Conservation (phyloP, 2,888 invertebrate genomes). For the Neria commutata region DNA sequence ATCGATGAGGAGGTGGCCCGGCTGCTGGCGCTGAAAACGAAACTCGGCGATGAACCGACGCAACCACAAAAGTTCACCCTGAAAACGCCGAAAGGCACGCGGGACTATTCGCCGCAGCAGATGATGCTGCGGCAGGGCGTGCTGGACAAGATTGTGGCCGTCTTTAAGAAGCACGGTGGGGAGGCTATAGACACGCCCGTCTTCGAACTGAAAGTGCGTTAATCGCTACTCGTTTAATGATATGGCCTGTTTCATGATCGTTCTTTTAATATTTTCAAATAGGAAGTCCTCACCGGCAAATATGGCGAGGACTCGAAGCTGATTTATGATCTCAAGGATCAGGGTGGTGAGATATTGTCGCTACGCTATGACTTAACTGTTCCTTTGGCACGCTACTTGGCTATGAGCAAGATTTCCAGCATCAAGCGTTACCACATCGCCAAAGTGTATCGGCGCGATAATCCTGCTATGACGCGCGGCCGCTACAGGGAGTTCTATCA, state of each 20-base stretch:
- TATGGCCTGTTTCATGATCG: neutral
- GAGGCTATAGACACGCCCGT: constrained; percentile 98
- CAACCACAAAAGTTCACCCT: constrained; percentile 79
- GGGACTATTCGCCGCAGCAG: constrained; percentile 93
- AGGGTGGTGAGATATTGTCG: constrained; percentile 96
- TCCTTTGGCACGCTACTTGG: constrained; percentile 95
- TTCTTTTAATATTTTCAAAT: neutral
- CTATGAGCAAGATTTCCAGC: constrained; percentile 94
- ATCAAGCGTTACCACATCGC: constrained; percentile 98
- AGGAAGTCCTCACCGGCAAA: constrained; percentile 98
- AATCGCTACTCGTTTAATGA: too few species aligned
- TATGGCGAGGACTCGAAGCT: constrained; percentile 99
- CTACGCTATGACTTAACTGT: constrained; percentile 97
- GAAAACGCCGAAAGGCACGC: constrained; percentile 92
- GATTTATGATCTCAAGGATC: constrained; percentile 97
- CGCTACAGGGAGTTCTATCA: constrained; percentile 98
- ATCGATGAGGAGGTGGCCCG: constrained; percentile 85
- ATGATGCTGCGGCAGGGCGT: constrained; percentile 91
- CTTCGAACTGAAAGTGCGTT: constrained; percentile 88
- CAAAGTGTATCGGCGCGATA: constrained; percentile 97
- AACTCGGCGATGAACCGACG: constrained; percentile 68
- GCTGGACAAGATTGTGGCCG: constrained; percentile 81
- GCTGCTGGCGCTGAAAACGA: constrained; percentile 79
- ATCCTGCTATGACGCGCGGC: constrained; percentile 95
- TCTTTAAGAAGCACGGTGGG: constrained; percentile 97